Conservation (phyloP, 2,113 vertebrate species). For the Hemichromis elongatus region DNA sequence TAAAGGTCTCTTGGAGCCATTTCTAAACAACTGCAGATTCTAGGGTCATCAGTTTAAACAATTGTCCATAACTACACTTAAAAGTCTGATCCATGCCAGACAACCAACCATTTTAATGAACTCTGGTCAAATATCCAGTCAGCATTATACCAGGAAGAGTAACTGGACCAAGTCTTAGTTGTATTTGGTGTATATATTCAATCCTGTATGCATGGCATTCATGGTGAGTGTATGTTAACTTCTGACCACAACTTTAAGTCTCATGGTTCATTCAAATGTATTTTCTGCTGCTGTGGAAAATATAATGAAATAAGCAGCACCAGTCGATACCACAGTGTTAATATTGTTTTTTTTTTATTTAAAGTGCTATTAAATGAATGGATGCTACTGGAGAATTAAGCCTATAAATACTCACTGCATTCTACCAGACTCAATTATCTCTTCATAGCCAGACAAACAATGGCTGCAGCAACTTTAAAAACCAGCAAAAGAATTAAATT, state of each 20-base stretch:
- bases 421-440: constrained; percentile 27
- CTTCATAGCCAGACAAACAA: not conserved
- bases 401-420: not conserved
- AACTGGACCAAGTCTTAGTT: not conserved
- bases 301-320: not conserved
- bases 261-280: not conserved
- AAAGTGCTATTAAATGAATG: not conserved
- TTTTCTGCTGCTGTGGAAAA: not conserved
- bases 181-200: not conserved
- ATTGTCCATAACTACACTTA: not conserved
- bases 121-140: not conserved
- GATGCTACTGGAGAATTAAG: not conserved
- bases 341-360: not conserved
- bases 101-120: not conserved
- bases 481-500: constrained; percentile 13
- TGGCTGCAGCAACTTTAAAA: constrained; percentile 1
- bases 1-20: not conserved
- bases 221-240: not conserved
- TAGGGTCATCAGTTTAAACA: not conserved
- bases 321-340: not conserved
- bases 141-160: not conserved
- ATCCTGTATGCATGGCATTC: not conserved
- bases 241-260: not conserved
- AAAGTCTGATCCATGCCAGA: not conserved
- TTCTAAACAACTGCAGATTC: not conserved